Conservation (phyloP, 1,140 invertebrate species). For the Caenorhabditis latens region DNA sequence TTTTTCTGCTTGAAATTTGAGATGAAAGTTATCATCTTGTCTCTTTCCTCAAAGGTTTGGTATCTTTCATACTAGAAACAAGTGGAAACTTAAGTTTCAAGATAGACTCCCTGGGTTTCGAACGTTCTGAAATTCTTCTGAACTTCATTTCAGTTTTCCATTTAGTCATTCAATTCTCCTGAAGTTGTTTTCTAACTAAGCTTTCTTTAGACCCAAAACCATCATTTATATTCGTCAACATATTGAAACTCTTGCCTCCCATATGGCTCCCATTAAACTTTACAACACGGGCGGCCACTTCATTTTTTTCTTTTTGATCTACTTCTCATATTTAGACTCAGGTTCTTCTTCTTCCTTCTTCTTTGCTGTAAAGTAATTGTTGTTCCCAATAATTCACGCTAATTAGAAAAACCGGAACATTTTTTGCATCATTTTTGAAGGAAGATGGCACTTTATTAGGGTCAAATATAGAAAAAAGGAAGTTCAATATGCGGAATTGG, state of each 20-base stretch:
- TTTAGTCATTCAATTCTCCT: background rate
- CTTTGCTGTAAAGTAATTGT: conserved; percentile 29
- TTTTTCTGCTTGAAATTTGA: background rate
- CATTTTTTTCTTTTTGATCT: background rate
- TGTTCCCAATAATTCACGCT: conserved; percentile 22
- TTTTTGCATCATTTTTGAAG: conserved; percentile 5
- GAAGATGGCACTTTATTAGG: background rate
- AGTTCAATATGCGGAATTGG: background rate
- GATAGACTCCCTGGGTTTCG: too few relatives aligned
- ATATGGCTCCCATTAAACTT: conserved; percentile 45
- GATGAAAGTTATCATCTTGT: too few relatives aligned
- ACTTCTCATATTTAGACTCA: background rate
- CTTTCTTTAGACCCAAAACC: background rate
- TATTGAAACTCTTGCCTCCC: background rate
- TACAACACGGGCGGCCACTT: background rate
- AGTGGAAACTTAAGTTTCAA: too few relatives aligned
- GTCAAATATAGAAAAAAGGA: background rate
- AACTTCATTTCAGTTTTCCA: background rate
- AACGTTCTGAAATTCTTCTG: too few relatives aligned
- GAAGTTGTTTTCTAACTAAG: too few relatives aligned
- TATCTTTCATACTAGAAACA: too few relatives aligned
- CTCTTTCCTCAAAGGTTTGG: too few relatives aligned
- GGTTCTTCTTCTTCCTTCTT: background rate
- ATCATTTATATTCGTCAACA: conserved; percentile 39
- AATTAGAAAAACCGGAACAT: conserved; percentile 40